Percentiles rank a stretch among this genome's conserved stretches.
These are phyloP conservation scores for Agonum fuliginosum DNA, from an alignment of 2,888 invertebrate genomes.

Conservation along the genomic window DNA sequence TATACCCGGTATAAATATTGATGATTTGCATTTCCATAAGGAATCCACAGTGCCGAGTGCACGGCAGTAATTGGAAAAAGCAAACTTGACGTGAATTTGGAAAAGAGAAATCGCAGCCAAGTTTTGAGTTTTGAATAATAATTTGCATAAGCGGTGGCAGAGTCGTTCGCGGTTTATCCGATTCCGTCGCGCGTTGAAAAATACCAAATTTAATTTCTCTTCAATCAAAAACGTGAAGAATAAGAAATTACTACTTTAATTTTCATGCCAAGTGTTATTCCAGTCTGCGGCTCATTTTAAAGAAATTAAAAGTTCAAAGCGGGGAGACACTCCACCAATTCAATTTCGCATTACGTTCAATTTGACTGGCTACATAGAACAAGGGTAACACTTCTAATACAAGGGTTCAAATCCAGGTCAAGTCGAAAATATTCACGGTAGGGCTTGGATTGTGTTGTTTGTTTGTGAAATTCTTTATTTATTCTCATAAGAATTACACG, in stretches of 20 bases:
- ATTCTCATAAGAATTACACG: too few species aligned
- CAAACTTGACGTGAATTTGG: constrained; percentile 49
- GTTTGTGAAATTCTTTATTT: too few species aligned
- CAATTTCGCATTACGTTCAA: constrained; percentile 62
- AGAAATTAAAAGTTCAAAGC: constrained; percentile 65
- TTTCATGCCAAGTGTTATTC: constrained; percentile 64
- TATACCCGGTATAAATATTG: constrained; percentile 56
- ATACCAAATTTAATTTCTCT: constrained; percentile 60
- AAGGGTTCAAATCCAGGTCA: too few species aligned
- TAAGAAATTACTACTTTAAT: constrained; percentile 65
- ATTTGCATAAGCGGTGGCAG: constrained; percentile 58
- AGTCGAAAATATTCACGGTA: too few species aligned
- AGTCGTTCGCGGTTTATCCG: constrained; percentile 41
- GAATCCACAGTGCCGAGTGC: constrained; percentile 13
- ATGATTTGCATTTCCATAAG: constrained; percentile 59
- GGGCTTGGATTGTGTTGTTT: too few species aligned
- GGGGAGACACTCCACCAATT: constrained; percentile 61
- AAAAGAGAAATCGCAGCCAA: constrained; percentile 41
- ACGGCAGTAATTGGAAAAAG: constrained; percentile 57
- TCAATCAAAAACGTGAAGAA: constrained; percentile 61
- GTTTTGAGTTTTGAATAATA: constrained; percentile 58
- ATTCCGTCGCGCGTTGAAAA: constrained; percentile 43
- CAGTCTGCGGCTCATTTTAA: constrained; percentile 63
- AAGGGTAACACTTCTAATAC: too few species aligned
- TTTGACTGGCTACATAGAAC: constrained; percentile 61